Base-by-base conservation (phyloP, 2,888 invertebrate species). In the Melanargia galathea region DNA sequence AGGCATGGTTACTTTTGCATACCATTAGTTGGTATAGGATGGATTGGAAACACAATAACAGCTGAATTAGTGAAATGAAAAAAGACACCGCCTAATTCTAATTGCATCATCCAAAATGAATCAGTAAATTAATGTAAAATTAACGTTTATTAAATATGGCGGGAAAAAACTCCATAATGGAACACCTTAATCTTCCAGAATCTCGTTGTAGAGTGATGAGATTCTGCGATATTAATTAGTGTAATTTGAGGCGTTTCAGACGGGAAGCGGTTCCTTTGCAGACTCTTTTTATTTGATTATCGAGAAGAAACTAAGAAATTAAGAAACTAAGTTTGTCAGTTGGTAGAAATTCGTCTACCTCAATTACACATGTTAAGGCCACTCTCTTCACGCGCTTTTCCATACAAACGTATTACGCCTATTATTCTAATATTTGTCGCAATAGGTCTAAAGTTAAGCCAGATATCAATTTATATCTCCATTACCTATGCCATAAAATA, bases 221-320 rank as follows among this genome's bases (percentile, higher is more conserved):
- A 86, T 84, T 82, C 84, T 83, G 80, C 80, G 81, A 81, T 84
- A 87, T 87, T 87, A 86, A 87, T 87, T 87, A 85, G 80, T 76
- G 65, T 57, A 71, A 62, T 79, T 75, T 81, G 69, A 75, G 71
- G 22, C 60, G 40, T 46, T 67, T 62, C 70, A 81, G 68, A 82
- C 74, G 48, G 22, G 10, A 13, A 10, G 38, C 45, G 49, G 3
- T 52, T 52, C 13, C 2, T 20, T n/a, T 30, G 7, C 10, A 30
- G 16, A 8, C 30, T 46, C 5, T 43, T 18, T 18, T 20, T 20
- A 38, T 30, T 30, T 2, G 6, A 5, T n/a, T n/a, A n/a, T n/a
- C n/a, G n/a, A n/a, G n/a, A n/a, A n/a, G n/a, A n/a, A n/a, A n/a
- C n/a, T n/a, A n/a, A n/a, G n/a, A n/a, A n/a, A n/a, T n/a, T n/a